These are phyloP conservation scores for Spicauda simplicius DNA, from an alignment of 2,888 invertebrate species.

Conservation along the genomic window DNA sequence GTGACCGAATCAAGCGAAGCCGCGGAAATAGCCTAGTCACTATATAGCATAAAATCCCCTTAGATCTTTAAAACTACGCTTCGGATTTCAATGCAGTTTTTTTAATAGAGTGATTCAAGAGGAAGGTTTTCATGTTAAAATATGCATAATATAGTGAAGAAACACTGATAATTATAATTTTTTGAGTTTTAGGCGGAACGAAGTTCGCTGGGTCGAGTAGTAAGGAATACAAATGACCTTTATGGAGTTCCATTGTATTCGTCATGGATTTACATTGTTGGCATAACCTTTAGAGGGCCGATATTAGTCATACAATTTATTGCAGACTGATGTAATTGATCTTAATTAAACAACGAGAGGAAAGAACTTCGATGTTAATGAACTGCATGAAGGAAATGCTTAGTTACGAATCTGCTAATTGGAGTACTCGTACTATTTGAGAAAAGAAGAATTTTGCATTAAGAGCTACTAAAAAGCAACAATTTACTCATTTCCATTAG, in stretches of 20 bases:
- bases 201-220: too few relatives aligned
- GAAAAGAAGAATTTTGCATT: constrained; percentile 51
- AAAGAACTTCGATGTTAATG: constrained; percentile 39
- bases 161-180: too few relatives aligned
- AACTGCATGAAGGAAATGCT: constrained; percentile 34
- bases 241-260: background rate
- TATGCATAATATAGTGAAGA: too few relatives aligned
- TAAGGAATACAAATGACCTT: too few relatives aligned
- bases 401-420: constrained; percentile 32
- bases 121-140: too few relatives aligned
- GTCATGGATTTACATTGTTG: constrained; percentile 46
- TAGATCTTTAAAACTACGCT: too few relatives aligned
- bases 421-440: constrained; percentile 41
- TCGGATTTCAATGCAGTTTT: too few relatives aligned
- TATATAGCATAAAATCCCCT: too few relatives aligned
- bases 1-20: too few relatives aligned
- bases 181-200: too few relatives aligned
- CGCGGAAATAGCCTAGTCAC: too few relatives aligned
- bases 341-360: constrained; percentile 60
- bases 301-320: constrained; percentile 32
- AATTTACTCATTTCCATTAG: background rate
- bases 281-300: constrained; percentile 18
- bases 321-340: constrained; percentile 52
- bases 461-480: constrained; percentile 41
- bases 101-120: too few relatives aligned